phyloP scores from a whole-genome alignment of 2,113 vertebrate species.

The Odobenus rosmarus region DNA sequence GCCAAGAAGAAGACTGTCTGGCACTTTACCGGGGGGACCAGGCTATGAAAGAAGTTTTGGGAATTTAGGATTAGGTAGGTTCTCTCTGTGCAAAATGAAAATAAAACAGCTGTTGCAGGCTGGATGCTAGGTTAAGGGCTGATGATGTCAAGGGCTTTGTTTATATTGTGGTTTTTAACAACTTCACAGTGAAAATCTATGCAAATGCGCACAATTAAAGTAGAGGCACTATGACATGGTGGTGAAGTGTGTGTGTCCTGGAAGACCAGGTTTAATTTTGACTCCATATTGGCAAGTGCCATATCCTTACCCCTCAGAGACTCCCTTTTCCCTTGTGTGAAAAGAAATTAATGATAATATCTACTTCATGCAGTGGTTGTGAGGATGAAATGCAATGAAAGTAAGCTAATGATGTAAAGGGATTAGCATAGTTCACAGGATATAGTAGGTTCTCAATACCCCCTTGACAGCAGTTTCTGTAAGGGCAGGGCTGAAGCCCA shows the following conservation, averaged over 20 bases:
- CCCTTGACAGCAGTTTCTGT: rapidly evolving
- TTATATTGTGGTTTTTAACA: neutral
- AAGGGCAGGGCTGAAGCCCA: neutral
- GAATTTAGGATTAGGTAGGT: neutral
- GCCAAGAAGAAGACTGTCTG: neutral
- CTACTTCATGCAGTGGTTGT: neutral
- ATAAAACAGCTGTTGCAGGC: neutral
- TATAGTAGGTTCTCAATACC: neutral
- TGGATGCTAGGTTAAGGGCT: neutral
- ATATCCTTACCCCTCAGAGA: neutral
- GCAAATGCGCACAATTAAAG: neutral
- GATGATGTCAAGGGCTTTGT: neutral
- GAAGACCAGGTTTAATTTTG: neutral
- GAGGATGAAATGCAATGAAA: neutral
- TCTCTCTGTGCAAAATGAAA: neutral
- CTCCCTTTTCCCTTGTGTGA: neutral
- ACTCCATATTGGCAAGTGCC: neutral
- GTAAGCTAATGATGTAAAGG: neutral
- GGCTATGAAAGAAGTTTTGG: neutral
- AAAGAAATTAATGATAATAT: neutral
- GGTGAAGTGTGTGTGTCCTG: neutral
- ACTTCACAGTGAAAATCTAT: neutral
- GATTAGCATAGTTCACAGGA: neutral
- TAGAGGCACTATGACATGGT: neutral
- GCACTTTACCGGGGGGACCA: neutral